Evolutionary conservation across 92 coral and sea anemone species (phyloP).

Genomic region (Pocillopora grandis): DNA sequence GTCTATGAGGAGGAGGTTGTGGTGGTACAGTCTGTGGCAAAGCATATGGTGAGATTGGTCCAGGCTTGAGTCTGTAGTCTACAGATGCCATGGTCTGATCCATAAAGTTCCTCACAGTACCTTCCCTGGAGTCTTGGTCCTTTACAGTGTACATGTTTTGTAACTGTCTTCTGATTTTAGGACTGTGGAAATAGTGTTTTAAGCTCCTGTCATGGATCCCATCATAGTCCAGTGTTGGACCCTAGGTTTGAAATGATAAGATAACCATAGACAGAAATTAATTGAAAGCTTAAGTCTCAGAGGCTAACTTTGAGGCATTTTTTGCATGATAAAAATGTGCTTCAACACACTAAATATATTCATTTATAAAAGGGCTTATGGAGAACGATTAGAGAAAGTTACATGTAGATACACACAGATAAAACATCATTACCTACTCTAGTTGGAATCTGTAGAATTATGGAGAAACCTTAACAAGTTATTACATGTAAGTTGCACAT

Average conservation of each 20-base stretch:
- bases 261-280: not conserved
- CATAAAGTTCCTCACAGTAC: conserved; percentile 65
- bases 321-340: too few species aligned
- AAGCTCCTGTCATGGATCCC: conserved; percentile 96
- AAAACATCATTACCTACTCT: too few species aligned
- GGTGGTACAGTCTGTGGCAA: conserved; percentile 64
- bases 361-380: too few species aligned
- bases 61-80: conserved; percentile 83
- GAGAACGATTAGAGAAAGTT: too few species aligned
- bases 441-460: too few species aligned
- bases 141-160: conserved; percentile 76
- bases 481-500: too few species aligned
- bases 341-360: too few species aligned
- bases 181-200: conserved; percentile 82
- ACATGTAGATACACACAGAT: too few species aligned
- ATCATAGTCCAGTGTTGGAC: conserved; percentile 94
- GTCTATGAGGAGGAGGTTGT: conserved; percentile 78
- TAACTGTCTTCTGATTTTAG: conserved; percentile 73
- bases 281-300: not conserved
- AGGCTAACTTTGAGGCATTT: not conserved
- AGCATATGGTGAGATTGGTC: conserved; percentile 89
- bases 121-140: conserved; percentile 65
- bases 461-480: too few species aligned
- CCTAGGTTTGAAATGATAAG: conserved; percentile 42
- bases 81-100: conserved; percentile 89